phyloP scores from a whole-genome alignment of 2,888 invertebrate species.

The Ptychoptera albimana region DNA sequence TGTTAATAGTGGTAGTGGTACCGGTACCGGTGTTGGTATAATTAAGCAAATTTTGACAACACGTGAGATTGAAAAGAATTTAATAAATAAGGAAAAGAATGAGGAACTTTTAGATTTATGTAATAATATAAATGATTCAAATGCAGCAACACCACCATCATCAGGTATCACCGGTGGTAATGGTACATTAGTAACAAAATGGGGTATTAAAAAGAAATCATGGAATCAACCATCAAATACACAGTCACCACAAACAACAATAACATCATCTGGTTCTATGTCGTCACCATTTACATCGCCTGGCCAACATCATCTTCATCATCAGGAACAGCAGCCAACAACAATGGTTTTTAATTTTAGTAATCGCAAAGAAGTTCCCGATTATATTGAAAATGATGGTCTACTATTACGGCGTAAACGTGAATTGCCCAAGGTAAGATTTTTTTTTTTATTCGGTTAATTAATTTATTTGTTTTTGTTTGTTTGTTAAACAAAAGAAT shows the following conservation, averaged over 20 bases:
- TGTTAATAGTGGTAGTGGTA: background rate
- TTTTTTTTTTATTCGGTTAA: background rate
- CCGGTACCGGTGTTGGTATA: constrained; percentile 4
- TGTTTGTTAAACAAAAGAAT: background rate
- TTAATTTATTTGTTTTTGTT: background rate
- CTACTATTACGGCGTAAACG: constrained; percentile 50
- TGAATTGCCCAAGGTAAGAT: constrained; percentile 56
- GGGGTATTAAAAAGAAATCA: background rate
- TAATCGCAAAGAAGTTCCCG: constrained; percentile 69
- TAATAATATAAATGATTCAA: constrained; percentile 8
- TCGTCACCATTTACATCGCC: background rate
- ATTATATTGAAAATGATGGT: constrained; percentile 84
- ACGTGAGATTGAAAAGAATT: constrained; percentile 50
- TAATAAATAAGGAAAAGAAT: constrained; percentile 48
- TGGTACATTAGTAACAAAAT: constrained; percentile 1
- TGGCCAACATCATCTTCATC: background rate
- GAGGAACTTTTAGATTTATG: constrained; percentile 28
- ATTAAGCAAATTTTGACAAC: constrained; percentile 32
- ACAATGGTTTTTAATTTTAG: constrained; percentile 79
- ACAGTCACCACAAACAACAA: no score
- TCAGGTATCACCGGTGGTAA: background rate
- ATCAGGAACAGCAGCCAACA: constrained; percentile 32
- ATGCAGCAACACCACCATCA: background rate
- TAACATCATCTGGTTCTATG: no score
- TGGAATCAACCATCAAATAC: no score